These are phyloP conservation scores for Hypomecis punctinalis DNA, from an alignment of 2,888 invertebrate genomes.

Conservation along the genomic window DNA sequence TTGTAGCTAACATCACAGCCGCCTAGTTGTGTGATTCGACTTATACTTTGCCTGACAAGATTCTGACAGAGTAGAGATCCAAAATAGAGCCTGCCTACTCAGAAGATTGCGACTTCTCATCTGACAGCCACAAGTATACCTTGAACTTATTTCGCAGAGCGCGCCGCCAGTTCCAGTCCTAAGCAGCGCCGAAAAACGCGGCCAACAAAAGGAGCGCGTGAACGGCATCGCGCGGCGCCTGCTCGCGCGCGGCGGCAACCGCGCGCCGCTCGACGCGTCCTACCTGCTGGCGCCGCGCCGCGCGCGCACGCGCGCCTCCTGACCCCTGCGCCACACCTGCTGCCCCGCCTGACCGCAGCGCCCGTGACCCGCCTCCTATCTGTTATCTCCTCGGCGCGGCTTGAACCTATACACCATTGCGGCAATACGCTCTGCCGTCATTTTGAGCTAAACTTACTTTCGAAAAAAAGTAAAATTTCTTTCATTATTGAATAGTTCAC, in stretches of 20 bases:
- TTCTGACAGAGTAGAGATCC: too few relatives aligned
- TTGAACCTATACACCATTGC: background rate
- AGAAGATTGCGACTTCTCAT: too few relatives aligned
- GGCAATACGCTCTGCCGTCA: too few relatives aligned
- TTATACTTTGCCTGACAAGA: too few relatives aligned
- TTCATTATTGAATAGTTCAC: too few relatives aligned
- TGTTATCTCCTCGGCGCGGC: background rate
- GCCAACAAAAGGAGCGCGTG: slow-evolving; percentile 70
- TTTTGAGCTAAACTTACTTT: too few relatives aligned
- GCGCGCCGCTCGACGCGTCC: slow-evolving; percentile 67
- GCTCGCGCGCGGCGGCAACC: slow-evolving; percentile 60
- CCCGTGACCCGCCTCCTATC: background rate
- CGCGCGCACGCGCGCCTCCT: slow-evolving; percentile 46
- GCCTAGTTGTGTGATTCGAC: too few relatives aligned
- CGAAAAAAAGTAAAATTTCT: too few relatives aligned
- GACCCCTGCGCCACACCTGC: slow-evolving; percentile 47
- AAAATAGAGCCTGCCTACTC: too few relatives aligned
- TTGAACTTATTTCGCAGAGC: slow-evolving; percentile 1
- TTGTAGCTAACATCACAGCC: too few relatives aligned
- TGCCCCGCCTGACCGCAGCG: slow-evolving; percentile 36
- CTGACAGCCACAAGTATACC: too few relatives aligned
- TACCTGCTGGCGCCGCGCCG: slow-evolving; percentile 68
- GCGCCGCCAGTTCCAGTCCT: background rate
- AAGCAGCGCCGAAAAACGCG: slow-evolving; percentile 17
- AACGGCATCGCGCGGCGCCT: slow-evolving; percentile 73